These are phyloP conservation scores for Sitta europaea DNA, from an alignment of 2,113 vertebrate genomes.

Conservation along the genomic window DNA sequence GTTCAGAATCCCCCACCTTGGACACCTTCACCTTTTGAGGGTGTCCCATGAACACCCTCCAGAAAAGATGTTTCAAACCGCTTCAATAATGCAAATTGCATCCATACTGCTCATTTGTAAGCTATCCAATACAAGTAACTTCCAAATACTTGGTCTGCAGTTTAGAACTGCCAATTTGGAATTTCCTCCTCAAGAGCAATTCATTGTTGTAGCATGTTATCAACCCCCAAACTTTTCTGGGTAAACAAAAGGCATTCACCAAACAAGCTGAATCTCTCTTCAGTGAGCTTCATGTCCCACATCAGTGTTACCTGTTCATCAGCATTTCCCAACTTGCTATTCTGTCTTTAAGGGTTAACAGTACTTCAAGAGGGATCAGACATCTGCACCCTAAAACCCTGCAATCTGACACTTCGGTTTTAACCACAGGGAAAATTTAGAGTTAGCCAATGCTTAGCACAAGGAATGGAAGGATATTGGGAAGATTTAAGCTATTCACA, in stretches of 20 bases:
- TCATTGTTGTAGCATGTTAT: background rate
- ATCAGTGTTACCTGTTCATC: conserved; percentile 23
- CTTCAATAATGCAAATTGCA: conserved; percentile 51
- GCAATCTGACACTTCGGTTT: conserved; percentile 37
- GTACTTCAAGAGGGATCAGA: conserved; percentile 38
- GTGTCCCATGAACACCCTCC: conserved; percentile 75
- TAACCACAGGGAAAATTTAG: conserved; percentile 63
- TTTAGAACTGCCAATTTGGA: conserved; percentile 33
- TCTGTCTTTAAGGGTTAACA: conserved; percentile 31
- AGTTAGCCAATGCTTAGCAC: conserved; percentile 70
- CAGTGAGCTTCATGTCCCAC: conserved; percentile 18
- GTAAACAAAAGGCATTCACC: conserved; percentile 18
- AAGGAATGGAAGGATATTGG: conserved; percentile 41
- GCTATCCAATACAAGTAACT: conserved; percentile 38
- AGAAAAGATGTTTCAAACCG: conserved; percentile 9
- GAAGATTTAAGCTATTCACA: conserved; percentile 35
- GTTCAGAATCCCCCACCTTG: conserved; percentile 72
- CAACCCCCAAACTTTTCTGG: conserved; percentile 44
- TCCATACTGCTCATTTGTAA: conserved; percentile 43
- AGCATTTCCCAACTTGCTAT: conserved; percentile 30
- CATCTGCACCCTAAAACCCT: conserved; percentile 43
- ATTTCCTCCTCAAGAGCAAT: conserved; percentile 33
- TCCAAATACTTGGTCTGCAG: conserved; percentile 34
- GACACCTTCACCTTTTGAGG: conserved; percentile 58
- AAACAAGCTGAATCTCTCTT: conserved; percentile 31